Evolutionary conservation across 2,888 invertebrate genomes (phyloP).

Genomic region (Rhingia campestris): DNA sequence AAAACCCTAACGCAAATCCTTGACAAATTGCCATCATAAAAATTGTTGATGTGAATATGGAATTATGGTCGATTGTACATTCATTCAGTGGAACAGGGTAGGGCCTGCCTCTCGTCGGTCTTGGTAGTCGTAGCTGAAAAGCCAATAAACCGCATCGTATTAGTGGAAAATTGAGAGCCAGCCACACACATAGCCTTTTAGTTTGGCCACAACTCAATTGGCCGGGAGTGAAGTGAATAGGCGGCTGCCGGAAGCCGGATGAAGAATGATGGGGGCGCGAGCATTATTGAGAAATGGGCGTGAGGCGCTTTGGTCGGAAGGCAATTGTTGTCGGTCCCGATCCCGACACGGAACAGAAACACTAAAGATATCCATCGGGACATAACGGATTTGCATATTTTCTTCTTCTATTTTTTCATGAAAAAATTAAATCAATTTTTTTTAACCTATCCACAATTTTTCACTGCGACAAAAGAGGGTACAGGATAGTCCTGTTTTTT

Average conservation of each 20-base stretch:
- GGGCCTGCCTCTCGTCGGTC: constrained; percentile 11
- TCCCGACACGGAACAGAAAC: constrained; percentile 45
- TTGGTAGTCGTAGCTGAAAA: constrained; percentile 53
- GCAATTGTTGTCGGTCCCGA: constrained; percentile 53
- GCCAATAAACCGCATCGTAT: constrained; percentile 76
- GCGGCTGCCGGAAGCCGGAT: constrained; percentile 37
- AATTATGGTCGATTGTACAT: constrained; percentile 71
- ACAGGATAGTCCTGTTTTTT: not conserved
- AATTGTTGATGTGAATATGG: constrained; percentile 72
- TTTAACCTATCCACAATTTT: constrained; percentile 3
- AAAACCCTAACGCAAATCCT: constrained; percentile 68
- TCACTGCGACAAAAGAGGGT: constrained; percentile 24
- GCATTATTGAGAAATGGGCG: constrained; percentile 58
- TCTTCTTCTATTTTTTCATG: constrained; percentile 5
- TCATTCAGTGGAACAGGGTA: constrained; percentile 51
- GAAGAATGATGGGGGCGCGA: constrained; percentile 17
- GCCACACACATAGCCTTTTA: constrained; percentile 73
- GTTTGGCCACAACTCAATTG: constrained; percentile 73
- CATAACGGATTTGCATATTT: constrained; percentile 68
- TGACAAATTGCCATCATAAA: constrained; percentile 76
- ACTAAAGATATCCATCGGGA: constrained; percentile 70
- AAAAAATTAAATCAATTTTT: not conserved
- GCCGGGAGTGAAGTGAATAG: constrained; percentile 63
- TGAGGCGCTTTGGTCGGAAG: constrained; percentile 40
- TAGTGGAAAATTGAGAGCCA: constrained; percentile 73